Conservation (phyloP, 2,888 invertebrate species). For the Sarcophaga variegata region DNA sequence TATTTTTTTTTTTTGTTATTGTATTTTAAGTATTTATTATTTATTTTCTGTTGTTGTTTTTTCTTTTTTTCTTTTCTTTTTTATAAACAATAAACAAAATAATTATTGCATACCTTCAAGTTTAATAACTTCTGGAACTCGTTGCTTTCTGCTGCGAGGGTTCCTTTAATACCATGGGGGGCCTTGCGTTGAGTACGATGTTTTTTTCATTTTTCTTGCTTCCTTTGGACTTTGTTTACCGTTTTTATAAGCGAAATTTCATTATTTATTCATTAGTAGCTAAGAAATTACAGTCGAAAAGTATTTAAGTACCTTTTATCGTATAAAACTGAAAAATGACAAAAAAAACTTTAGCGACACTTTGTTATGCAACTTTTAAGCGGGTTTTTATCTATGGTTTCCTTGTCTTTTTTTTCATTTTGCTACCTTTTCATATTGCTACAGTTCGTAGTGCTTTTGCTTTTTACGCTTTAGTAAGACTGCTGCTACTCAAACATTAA, state of each 20-base stretch:
- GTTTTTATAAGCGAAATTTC: conserved; percentile 55
- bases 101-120: conserved; percentile 67
- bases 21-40: conserved; percentile 26
- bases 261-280: conserved; percentile 69
- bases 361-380: conserved; percentile 69
- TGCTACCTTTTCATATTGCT: background rate
- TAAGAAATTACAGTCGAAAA: conserved; percentile 62
- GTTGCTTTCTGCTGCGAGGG: background rate
- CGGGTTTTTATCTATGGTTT: conserved; percentile 51
- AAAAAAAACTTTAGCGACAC: conserved; percentile 67
- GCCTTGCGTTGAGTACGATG: background rate
- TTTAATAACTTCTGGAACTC: conserved; percentile 47
- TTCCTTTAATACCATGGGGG: background rate
- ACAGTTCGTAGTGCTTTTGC: conserved; percentile 1
- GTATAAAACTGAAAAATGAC: conserved; percentile 48
- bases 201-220: conserved; percentile 1
- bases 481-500: conserved; percentile 63
- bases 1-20: background rate
- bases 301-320: conserved; percentile 64
- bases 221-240: conserved; percentile 30
- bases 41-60: background rate
- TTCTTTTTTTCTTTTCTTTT: background rate
- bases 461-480: conserved; percentile 8
- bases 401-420: conserved; percentile 35
- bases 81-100: conserved; percentile 63